phyloP scores from a whole-genome alignment of 2,113 vertebrate species.

The Chionomys nivalis region DNA sequence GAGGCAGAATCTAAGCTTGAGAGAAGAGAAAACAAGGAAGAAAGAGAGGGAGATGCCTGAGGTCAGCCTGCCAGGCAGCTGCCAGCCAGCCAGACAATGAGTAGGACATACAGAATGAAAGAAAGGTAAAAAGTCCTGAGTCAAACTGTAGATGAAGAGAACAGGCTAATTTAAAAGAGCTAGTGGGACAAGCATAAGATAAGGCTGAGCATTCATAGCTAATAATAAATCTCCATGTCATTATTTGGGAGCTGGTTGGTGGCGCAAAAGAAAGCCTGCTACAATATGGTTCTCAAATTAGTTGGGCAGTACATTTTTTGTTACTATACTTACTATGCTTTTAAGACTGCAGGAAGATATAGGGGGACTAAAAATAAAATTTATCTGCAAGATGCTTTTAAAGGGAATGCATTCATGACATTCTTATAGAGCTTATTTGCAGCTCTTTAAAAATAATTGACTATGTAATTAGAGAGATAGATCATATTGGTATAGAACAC shows the following conservation, averaged over 20 bases:
- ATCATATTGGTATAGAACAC: constrained; percentile 67
- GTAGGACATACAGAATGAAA: neutral
- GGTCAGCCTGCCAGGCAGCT: neutral
- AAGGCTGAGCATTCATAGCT: neutral
- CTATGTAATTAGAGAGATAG: constrained; percentile 78
- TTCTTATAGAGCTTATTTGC: constrained; percentile 78
- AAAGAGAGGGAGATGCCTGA: neutral
- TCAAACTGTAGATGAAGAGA: neutral
- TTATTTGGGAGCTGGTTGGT: neutral
- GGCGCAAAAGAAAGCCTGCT: neutral
- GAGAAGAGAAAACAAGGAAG: neutral
- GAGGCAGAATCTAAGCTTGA: neutral
- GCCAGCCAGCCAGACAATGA: neutral
- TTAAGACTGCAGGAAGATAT: constrained; percentile 44
- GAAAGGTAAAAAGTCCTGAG: neutral
- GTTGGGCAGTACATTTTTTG: constrained; percentile 31
- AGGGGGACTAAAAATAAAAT: constrained; percentile 75
- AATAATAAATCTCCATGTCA: neutral
- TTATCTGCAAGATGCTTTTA: constrained; percentile 73
- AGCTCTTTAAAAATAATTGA: constrained; percentile 82
- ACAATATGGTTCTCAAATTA: constrained; percentile 46
- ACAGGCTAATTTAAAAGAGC: neutral
- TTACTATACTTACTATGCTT: constrained; percentile 51
- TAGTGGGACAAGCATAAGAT: neutral
- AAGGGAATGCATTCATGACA: constrained; percentile 74